Evolutionary conservation across 2,888 invertebrate genomes (phyloP).

Genomic region (Hyalella azteca): DNA sequence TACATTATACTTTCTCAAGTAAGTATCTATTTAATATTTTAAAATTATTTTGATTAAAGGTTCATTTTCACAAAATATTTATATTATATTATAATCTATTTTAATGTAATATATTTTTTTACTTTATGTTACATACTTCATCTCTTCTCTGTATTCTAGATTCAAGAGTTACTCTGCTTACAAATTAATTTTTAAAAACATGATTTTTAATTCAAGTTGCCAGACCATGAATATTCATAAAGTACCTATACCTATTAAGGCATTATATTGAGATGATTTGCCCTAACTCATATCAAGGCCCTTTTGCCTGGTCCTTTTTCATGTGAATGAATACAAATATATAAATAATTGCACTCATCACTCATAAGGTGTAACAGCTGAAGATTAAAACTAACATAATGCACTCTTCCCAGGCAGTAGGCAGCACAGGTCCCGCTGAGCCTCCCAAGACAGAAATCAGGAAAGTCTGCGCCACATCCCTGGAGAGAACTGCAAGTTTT

Average conservation of each 20-base stretch:
- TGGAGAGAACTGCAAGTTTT: conserved; percentile 5
- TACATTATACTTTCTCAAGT: conserved; percentile 19
- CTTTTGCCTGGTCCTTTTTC: too few species aligned
- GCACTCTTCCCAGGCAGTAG: too few species aligned
- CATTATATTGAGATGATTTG: too few species aligned
- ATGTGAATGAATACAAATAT: too few species aligned
- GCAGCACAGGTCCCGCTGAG: background rate
- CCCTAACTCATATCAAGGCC: too few species aligned
- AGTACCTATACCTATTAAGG: too few species aligned
- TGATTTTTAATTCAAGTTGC: background rate
- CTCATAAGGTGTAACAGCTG: too few species aligned
- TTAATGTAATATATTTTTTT: background rate
- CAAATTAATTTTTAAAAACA: background rate
- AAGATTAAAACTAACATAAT: too few species aligned
- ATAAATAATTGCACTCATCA: too few species aligned
- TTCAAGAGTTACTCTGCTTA: background rate
- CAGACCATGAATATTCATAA: background rate
- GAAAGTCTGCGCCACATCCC: conserved; percentile 8
- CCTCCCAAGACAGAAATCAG: background rate
- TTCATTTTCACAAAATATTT: background rate
- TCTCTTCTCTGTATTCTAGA: background rate
- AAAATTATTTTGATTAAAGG: background rate
- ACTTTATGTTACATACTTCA: background rate
- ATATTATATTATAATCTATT: background rate
- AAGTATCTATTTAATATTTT: background rate